Conservation (phyloP, 2,797 vertebrate genomes). For the Anguilla megastoma region DNA sequence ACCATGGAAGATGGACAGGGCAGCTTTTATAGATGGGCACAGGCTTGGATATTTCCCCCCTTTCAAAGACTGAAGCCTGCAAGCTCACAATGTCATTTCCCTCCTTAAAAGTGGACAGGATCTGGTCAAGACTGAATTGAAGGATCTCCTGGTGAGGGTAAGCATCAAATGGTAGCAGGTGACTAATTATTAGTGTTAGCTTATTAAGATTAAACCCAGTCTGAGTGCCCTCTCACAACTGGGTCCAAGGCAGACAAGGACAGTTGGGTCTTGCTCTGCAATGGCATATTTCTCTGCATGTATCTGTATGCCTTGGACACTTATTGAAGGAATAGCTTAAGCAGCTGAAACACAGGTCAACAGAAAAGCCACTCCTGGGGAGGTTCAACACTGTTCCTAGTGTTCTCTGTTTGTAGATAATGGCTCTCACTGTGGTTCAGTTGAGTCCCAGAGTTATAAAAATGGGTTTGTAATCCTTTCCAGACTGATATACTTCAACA, state of each 20-base stretch:
- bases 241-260: slow-evolving; percentile 34
- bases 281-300: slow-evolving; percentile 27
- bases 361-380: not conserved
- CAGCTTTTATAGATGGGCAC: slow-evolving; percentile 24
- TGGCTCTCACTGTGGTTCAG: no score
- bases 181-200: not conserved
- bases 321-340: slow-evolving; percentile 29
- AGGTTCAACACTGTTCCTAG: no score
- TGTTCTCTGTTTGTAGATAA: no score
- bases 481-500: no score
- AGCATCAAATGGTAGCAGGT: slow-evolving; percentile 2
- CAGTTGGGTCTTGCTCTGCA: slow-evolving; percentile 29
- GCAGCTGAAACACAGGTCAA: slow-evolving; percentile 35
- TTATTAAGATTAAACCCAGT: slow-evolving; percentile 25
- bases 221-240: slow-evolving; percentile 32
- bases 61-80: slow-evolving; percentile 28
- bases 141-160: not conserved
- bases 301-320: slow-evolving; percentile 33
- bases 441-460: no score
- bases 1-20: slow-evolving; percentile 29
- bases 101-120: slow-evolving; percentile 21
- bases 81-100: slow-evolving; percentile 25
- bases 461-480: no score
- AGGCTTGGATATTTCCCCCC: slow-evolving; percentile 25
- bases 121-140: not conserved